A percentile compares a stretch with the other conserved stretches of the same genome.
Conservation (phyloP, 2,113 vertebrate genomes). For the Zosterops lateralis region DNA sequence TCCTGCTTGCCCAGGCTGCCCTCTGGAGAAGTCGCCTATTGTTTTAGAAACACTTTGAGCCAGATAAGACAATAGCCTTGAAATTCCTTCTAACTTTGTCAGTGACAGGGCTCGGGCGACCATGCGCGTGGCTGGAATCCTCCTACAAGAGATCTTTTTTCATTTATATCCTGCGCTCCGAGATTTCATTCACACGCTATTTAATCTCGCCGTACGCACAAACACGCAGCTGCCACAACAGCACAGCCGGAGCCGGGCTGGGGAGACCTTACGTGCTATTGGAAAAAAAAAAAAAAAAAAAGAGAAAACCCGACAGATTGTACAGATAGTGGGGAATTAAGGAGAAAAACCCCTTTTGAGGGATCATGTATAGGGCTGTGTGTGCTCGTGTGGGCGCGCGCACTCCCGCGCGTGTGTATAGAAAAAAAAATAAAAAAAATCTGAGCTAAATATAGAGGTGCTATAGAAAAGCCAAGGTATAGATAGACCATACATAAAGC, state of each 20-base stretch:
- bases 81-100: conserved; percentile 57
- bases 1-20: conserved; percentile 29
- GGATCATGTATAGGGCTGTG: conserved; percentile 12
- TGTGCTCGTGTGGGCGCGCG: not conserved
- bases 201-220: not conserved
- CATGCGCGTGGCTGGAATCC: not conserved
- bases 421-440: not conserved
- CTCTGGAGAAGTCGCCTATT: conserved; percentile 42
- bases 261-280: not conserved
- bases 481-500: conserved; percentile 20
- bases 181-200: conserved; percentile 15
- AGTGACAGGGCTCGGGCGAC: conserved; percentile 12
- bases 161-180: not conserved
- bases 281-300: not conserved
- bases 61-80: conserved; percentile 65
- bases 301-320: not conserved
- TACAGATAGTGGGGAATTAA: not conserved
- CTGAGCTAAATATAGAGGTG: conserved; percentile 49
- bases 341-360: not conserved
- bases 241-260: not conserved
- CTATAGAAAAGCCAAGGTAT: conserved; percentile 25
- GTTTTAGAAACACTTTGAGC: conserved; percentile 58
- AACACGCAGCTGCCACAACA: not conserved
- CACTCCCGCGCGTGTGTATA: not conserved
- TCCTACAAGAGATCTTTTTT: not conserved